These are phyloP conservation scores for Caenorhabditis briggsae DNA, from an alignment of 1,140 invertebrate species.

Conservation along the genomic window DNA sequence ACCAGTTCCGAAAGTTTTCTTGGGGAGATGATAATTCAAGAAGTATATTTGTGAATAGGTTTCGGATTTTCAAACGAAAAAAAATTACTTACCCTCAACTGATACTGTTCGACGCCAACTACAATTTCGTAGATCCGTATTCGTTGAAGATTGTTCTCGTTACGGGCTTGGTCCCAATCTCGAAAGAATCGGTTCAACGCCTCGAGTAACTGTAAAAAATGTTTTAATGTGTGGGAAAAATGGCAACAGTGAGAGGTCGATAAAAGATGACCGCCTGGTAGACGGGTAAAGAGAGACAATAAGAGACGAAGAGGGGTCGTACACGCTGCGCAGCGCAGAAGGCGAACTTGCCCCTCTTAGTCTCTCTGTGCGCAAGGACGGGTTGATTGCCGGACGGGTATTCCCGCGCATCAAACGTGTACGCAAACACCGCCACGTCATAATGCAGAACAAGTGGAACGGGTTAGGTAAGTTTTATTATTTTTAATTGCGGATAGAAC, in stretches of 20 bases:
- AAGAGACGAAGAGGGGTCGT: neutral
- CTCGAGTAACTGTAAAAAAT: neutral
- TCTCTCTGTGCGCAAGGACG: too few relatives aligned
- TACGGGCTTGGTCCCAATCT: neutral
- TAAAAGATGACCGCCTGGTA: neutral
- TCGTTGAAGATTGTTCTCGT: neutral
- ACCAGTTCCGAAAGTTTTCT: too few relatives aligned
- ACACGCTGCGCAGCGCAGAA: neutral
- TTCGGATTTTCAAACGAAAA: neutral
- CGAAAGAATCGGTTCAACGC: neutral
- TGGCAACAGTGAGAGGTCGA: neutral
- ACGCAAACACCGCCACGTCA: slow-evolving; percentile 33
- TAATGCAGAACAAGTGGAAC: neutral
- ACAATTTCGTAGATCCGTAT: neutral
- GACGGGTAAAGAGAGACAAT: slow-evolving; percentile 9
- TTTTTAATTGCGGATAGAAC: neutral
- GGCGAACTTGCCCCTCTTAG: slow-evolving; percentile 6
- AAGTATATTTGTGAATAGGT: too few relatives aligned
- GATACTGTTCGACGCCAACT: neutral
- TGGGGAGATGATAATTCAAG: too few relatives aligned
- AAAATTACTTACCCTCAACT: neutral
- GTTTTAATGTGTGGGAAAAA: neutral
- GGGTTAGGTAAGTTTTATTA: neutral
- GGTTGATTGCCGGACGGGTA: slow-evolving; percentile 34
- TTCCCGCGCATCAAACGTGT: neutral